phyloP scores from a whole-genome alignment of 2,113 vertebrate species.

The Proterorhinus semilunaris region DNA sequence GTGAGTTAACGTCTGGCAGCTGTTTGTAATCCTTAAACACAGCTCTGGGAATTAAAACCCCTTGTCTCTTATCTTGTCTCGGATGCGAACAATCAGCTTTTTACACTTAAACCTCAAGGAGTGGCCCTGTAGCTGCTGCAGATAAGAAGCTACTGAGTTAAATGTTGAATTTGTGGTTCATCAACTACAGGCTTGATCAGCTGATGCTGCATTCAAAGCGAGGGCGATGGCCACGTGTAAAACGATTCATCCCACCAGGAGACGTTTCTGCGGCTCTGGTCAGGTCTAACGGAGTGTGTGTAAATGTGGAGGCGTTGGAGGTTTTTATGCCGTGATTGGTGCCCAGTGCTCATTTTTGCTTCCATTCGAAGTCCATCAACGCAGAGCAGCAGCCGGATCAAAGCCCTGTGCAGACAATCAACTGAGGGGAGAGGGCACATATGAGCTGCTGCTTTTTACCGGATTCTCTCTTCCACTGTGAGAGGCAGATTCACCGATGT shows the following conservation, averaged over 20 bases:
- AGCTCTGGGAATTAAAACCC: constrained; percentile 38
- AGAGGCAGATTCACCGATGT: neutral
- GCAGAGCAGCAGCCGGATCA: constrained; percentile 27
- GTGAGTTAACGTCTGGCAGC: constrained; percentile 28
- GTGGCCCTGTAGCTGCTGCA: constrained; percentile 36
- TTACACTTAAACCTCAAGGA: constrained; percentile 36
- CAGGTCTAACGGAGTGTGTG: constrained; percentile 16
- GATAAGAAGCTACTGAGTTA: constrained; percentile 39
- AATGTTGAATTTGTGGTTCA: constrained; percentile 37
- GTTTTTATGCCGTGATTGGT: constrained; percentile 36
- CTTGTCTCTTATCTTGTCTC: constrained; percentile 49
- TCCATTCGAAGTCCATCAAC: constrained; percentile 62
- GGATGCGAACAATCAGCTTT: constrained; percentile 38
- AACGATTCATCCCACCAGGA: constrained; percentile 42
- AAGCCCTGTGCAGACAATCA: no score
- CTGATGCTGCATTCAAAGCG: constrained; percentile 33
- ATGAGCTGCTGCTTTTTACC: neutral
- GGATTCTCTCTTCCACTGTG: neutral
- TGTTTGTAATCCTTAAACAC: constrained; percentile 41
- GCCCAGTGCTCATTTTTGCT: constrained; percentile 59
- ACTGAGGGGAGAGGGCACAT: no score
- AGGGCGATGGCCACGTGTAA: constrained; percentile 21
- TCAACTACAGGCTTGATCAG: constrained; percentile 37
- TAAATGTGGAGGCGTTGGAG: constrained; percentile 30
- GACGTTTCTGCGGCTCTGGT: constrained; percentile 22